These are phyloP conservation scores for Halcyon senegalensis DNA, from an alignment of 2,113 vertebrate species.

Conservation along the genomic window DNA sequence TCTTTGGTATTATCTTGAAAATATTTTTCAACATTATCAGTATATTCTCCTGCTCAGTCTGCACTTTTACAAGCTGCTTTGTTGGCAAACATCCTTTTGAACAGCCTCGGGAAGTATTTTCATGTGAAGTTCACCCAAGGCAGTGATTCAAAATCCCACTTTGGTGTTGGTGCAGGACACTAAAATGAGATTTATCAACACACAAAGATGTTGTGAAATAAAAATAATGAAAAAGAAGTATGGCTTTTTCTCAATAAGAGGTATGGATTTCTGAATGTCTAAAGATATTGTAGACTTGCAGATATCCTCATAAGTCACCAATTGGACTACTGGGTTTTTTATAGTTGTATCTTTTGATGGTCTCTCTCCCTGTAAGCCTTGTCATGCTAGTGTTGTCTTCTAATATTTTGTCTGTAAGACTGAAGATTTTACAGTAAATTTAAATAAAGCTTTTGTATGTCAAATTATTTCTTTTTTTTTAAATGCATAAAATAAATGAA, in stretches of 20 bases:
- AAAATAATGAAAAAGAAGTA: background rate
- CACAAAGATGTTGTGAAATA: background rate
- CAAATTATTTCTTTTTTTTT: background rate
- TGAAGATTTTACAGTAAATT: background rate
- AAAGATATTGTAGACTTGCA: background rate
- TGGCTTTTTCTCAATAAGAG: background rate
- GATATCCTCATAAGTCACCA: background rate
- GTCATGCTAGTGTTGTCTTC: background rate
- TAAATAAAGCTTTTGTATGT: background rate
- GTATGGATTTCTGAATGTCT: background rate
- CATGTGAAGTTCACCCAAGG: background rate
- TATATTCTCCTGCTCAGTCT: background rate
- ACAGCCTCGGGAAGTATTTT: background rate
- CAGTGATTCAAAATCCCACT: background rate
- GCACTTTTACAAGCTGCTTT: background rate
- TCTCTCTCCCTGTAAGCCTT: background rate
- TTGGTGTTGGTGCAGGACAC: background rate
- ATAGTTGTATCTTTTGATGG: background rate
- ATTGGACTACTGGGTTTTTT: fast-evolving
- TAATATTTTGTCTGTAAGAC: background rate
- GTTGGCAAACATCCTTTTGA: background rate
- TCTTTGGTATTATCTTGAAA: background rate
- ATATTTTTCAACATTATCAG: background rate
- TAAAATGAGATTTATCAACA: background rate
- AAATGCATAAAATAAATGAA: background rate